phyloP scores from a whole-genome alignment of 2,113 vertebrate species.

The Campylomormyrus numenius region DNA sequence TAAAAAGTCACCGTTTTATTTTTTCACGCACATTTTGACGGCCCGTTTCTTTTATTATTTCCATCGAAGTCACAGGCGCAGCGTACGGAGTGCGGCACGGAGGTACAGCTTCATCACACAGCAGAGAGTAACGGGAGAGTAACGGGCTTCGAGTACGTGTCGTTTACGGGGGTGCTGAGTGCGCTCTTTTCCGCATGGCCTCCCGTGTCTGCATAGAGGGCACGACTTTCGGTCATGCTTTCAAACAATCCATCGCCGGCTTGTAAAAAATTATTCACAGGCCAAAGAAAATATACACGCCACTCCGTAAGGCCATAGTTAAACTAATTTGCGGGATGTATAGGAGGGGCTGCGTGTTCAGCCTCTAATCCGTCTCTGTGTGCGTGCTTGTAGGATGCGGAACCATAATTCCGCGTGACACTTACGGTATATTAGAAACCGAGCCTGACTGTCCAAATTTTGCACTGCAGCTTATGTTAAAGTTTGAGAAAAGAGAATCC shows the following conservation, averaged over 20 bases:
- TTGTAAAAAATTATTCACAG: background rate
- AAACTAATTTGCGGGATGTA: background rate
- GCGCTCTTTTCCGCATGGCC: background rate
- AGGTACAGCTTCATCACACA: background rate
- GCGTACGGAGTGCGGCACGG: background rate
- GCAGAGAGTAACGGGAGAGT: background rate
- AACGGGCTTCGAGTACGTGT: background rate
- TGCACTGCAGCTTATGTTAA: slow-evolving; percentile 36
- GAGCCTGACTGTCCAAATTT: slow-evolving; percentile 40
- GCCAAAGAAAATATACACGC: background rate
- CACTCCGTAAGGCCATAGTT: background rate
- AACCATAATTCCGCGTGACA: background rate
- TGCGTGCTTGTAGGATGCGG: background rate
- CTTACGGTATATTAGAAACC: background rate
- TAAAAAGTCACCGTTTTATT: background rate
- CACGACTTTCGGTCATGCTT: background rate
- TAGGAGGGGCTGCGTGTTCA: background rate
- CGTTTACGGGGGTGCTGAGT: background rate
- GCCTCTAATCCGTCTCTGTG: background rate
- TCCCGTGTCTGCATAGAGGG: background rate
- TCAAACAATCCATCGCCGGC: background rate
- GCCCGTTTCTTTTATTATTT: background rate
- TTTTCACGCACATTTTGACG: background rate
- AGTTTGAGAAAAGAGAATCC: background rate
- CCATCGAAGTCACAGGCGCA: background rate